phyloP scores from a whole-genome alignment of 1,140 invertebrate genomes.

The Riptortus pedestris region DNA sequence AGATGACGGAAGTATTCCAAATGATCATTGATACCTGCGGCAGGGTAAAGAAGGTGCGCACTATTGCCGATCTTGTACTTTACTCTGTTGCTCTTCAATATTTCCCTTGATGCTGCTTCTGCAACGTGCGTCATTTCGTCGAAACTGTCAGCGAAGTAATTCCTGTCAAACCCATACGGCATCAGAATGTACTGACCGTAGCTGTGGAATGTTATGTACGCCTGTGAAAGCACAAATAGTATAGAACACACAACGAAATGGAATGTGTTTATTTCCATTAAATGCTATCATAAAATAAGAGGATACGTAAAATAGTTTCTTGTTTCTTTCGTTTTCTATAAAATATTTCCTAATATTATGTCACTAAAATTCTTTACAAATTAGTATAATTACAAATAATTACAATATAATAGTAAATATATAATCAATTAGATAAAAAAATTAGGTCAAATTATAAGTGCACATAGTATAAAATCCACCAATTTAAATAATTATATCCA shows the following conservation, averaged over 20 bases:
- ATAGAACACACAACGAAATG: background rate
- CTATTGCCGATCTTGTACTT: background rate
- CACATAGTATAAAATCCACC: too few species aligned
- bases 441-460: background rate
- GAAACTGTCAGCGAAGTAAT: slow-evolving; percentile 42
- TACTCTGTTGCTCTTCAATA: background rate
- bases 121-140: slow-evolving; percentile 51
- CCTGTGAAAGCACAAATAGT: slow-evolving; percentile 25
- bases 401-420: background rate
- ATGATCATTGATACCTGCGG: background rate
- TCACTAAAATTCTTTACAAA: background rate
- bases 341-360: background rate
- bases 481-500: too few species aligned
- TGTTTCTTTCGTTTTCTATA: too few species aligned
- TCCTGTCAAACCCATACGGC: slow-evolving; percentile 51
- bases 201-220: slow-evolving; percentile 56
- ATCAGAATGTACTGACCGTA: slow-evolving; percentile 59
- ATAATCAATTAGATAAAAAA: background rate
- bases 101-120: background rate
- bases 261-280: too few species aligned
- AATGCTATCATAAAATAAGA: too few species aligned
- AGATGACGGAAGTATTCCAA: too few species aligned
- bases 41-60: background rate
- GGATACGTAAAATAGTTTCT: too few species aligned
- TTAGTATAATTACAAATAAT: background rate